Evolutionary conservation across 2,797 vertebrate species (phyloP).

Genomic region (Lateolabrax maculatus): DNA sequence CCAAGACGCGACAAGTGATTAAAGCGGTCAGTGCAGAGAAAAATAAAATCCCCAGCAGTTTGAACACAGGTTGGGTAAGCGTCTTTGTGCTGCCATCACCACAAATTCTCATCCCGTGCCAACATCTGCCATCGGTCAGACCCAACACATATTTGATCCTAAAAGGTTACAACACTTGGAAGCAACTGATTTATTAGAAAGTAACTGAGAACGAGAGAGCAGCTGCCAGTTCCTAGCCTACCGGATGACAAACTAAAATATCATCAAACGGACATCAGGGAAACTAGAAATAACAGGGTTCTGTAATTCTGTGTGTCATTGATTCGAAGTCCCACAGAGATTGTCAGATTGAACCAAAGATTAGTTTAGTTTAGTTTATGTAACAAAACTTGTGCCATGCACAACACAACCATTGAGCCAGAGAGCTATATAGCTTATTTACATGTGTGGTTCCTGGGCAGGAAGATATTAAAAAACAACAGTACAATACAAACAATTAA

Average conservation of each 20-base stretch:
- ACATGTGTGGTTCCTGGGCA: no score
- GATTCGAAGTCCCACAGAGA: neutral
- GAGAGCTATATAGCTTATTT: no score
- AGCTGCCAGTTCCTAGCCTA: neutral
- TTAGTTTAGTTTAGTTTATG: no score
- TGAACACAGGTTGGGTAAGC: neutral
- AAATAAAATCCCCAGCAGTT: neutral
- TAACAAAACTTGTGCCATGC: no score
- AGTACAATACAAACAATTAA: no score
- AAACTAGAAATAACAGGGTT: neutral
- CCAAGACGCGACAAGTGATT: neutral
- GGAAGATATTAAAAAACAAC: no score
- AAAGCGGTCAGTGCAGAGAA: neutral
- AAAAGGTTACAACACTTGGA: neutral
- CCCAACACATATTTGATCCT: neutral
- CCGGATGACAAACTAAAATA: neutral
- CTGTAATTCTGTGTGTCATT: neutral
- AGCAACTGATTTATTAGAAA: neutral
- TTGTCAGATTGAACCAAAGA: neutral
- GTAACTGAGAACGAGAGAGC: neutral
- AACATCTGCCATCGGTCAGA: neutral
- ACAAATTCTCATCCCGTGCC: neutral
- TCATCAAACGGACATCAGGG: slow-evolving; percentile 7
- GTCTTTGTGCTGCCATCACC: neutral
- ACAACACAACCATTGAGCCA: no score